Base-by-base conservation (phyloP, 2,888 invertebrate genomes). In the Pristionchus maxplancki region DNA sequence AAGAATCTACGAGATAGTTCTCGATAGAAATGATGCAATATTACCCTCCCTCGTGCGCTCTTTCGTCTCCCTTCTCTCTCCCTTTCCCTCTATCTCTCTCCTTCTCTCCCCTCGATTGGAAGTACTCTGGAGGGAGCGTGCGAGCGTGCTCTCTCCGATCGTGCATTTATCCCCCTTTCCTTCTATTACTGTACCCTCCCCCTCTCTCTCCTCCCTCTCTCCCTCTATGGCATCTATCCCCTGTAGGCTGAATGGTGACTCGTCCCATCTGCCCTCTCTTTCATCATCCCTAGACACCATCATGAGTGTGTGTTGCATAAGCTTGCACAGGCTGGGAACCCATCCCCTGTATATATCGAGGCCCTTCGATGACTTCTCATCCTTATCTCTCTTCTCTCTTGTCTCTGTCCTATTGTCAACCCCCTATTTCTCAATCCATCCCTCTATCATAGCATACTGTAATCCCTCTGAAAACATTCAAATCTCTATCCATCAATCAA, bases 11-110 rank as follows among this genome's bases (percentile, higher is more conserved):
- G 24, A n/a, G 85, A 24, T 31, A 6, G 58, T 13, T 78, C 44
- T 24, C 9, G 44, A 3, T 78, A 48, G 78, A 78, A 44, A 44
- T 87, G 86, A 85, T 85, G 85, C 85, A 85, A 85, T 85, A 37
- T 40, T 85, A 28, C 44, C 44, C 28, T 84, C 58, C 34, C 62
- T 64, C 28, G 85, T 28, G n/a, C 34, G 64, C 50, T 71, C 86
- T 71, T n/a, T 71, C 48, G 5, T 15, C 34, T 50, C 71, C n/a
- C 71, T 44, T 64, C 64, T 31, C 86, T 34, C 67, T 48, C 24
- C 34, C 15, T 13, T 71, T 40, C 53, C 44, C 40, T 37, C 34
- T 58, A 31, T 37, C 62, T 64, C 64, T 44, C 85, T 31, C 17
- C 31, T 15, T 40, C 85, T 64, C 85, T 62, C 44, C n/a, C 82